Base-by-base conservation (phyloP, 2,888 invertebrate species). In the Dorcus hopei region DNA sequence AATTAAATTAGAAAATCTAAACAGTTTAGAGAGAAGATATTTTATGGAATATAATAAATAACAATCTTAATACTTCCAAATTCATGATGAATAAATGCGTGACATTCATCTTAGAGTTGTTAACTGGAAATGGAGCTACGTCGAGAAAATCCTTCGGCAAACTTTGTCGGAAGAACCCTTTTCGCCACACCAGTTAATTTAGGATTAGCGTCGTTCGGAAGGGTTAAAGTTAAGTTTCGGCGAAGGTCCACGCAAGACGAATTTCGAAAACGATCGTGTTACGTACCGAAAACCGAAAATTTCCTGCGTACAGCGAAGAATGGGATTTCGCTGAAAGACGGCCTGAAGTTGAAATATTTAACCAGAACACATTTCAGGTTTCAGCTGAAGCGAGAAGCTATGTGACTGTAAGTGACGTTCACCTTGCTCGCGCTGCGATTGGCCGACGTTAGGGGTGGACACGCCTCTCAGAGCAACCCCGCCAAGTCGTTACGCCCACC, bases 401-500 rank as follows among this genome's bases (percentile, higher is more conserved):
- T 68, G 72, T 73, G 75, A 75, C 76, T 74, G 74, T 68, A 71
- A 71, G 67, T 74, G 75, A 73, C 75, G 74, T 72, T 72, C 70
- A 71, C 73, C 70, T 62, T 63, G 62, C 61, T 55, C 61, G 58
- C 52, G 51, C 59, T 54, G 63, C 62, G 69, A 75, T 75, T 75
- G 73, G 74, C 65, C 64, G 65, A 61, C 59, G 65, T 55, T 66
- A 69, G 70, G 65, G 68, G 52, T 52, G 60, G 49, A 50, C 53
- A 40, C 53, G 58, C 58, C 51, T 23, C 52, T 49, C 47, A 63
- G 61, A 52, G 52, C 62, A 63, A 65, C 72, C 74, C 70, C 72
- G 67, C 72, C 70, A 71, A 70, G 74, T 73, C 74, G 77, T 75
- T 77, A 75, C 77, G 77, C 78, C 77, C 77, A 74, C 68, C 71